A percentile compares a stretch with the other conserved stretches of the same genome.
These are phyloP conservation scores for Campoletis raptor DNA, from an alignment of 2,888 invertebrate genomes.

Conservation along the genomic window DNA sequence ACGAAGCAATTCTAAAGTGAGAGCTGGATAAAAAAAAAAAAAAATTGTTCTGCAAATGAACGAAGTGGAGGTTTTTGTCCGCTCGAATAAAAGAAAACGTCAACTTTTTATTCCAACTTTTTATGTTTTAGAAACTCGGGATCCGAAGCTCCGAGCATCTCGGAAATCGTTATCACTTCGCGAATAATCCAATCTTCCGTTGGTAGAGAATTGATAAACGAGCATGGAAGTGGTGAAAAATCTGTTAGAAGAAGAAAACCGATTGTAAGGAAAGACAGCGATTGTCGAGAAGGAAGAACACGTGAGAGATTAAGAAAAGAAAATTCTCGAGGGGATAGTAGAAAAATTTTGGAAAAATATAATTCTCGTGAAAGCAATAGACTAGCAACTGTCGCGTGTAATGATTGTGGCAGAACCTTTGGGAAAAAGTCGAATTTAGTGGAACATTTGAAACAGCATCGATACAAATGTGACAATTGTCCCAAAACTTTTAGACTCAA, in stretches of 20 bases:
- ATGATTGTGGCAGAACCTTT: conserved; percentile 75
- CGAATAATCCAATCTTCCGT: neutral
- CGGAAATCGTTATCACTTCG: conserved; percentile 36
- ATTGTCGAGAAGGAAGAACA: neutral
- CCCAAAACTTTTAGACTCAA: conserved; percentile 59
- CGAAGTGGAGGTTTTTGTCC: neutral
- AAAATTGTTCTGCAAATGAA: neutral
- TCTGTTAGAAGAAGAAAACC: conserved; percentile 15
- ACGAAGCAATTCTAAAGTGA: neutral
- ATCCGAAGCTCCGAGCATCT: conserved; percentile 67
- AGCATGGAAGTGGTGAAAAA: conserved; percentile 60
- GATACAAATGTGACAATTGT: conserved; percentile 65
- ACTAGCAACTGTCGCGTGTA: conserved; percentile 71
- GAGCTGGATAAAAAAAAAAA: neutral
- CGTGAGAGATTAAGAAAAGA: neutral
- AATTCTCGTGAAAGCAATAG: neutral
- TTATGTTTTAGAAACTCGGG: conserved; percentile 73
- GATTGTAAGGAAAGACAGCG: conserved; percentile 9
- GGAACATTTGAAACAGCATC: conserved; percentile 66
- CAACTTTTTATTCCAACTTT: conserved; percentile 31
- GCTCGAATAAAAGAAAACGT: neutral
- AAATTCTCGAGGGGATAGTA: neutral
- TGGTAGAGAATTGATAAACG: conserved; percentile 9
- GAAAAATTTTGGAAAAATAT: neutral
- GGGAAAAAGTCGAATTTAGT: conserved; percentile 70